Percentiles rank a stretch among this genome's conserved stretches.
Conservation (phyloP, 2,888 invertebrate species). For the Melieria picta region DNA sequence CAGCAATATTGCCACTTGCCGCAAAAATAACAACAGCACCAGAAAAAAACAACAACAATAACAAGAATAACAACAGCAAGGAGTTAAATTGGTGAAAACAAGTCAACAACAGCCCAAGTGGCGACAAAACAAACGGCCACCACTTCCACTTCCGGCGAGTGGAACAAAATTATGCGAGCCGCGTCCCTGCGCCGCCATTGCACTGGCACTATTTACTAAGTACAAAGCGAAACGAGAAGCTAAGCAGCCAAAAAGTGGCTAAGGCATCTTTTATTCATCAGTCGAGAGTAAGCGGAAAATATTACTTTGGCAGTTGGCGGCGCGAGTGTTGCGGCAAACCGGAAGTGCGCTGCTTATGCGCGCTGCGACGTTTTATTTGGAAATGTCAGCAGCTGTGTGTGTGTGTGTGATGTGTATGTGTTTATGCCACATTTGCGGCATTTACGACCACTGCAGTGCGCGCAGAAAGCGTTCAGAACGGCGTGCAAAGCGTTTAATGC, state of each 20-base stretch:
- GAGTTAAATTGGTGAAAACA: too few relatives aligned
- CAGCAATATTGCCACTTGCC: too few relatives aligned
- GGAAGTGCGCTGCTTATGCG: too few relatives aligned
- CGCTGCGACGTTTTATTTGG: too few relatives aligned
- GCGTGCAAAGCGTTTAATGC: slow-evolving; percentile 33
- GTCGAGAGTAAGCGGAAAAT: background rate
- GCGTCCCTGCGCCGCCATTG: too few relatives aligned
- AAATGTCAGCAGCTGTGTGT: too few relatives aligned
- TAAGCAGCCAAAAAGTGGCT: slow-evolving; percentile 7
- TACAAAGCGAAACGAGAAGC: too few relatives aligned
- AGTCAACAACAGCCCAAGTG: background rate
- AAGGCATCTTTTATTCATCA: slow-evolving; percentile 37
- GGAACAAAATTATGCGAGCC: background rate
- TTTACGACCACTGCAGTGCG: background rate
- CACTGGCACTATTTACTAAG: too few relatives aligned
- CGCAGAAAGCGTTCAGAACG: background rate
- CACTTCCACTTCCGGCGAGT: slow-evolving; percentile 1
- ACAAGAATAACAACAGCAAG: too few relatives aligned
- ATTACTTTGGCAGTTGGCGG: background rate
- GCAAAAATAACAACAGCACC: too few relatives aligned
- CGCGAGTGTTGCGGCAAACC: background rate
- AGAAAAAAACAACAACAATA: too few relatives aligned
- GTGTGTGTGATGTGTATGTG: too few relatives aligned
- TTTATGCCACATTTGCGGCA: background rate
- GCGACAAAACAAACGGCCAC: slow-evolving; percentile 17